Evolutionary conservation across 2,888 invertebrate genomes (phyloP).

Genomic region (Andrena haemorrhoa): DNA sequence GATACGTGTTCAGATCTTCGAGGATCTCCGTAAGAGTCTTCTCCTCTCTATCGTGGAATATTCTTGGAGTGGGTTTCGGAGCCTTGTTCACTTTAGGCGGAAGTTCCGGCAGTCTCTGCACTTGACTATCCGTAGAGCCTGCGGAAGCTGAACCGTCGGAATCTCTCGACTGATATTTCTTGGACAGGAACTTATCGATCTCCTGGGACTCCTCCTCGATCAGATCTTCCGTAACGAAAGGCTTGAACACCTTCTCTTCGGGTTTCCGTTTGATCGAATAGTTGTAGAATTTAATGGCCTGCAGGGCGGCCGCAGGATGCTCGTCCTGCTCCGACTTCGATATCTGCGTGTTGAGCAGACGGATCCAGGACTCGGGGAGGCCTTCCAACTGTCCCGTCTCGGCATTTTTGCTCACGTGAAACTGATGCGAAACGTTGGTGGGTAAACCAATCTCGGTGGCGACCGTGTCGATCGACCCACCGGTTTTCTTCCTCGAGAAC

Average conservation of each 20-base stretch:
- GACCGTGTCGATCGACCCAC: slow-evolving; percentile 82
- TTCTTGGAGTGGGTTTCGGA: slow-evolving; percentile 80
- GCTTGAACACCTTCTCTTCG: slow-evolving; percentile 89
- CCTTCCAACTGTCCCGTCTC: slow-evolving; percentile 94
- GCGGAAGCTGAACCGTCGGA: slow-evolving; percentile 78
- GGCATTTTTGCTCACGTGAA: slow-evolving; percentile 94
- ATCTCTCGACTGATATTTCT: slow-evolving; percentile 85
- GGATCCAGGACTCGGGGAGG: slow-evolving; percentile 93
- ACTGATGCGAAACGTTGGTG: slow-evolving; percentile 93
- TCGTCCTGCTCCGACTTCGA: slow-evolving; percentile 94
- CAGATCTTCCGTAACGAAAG: slow-evolving; percentile 92
- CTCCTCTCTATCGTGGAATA: slow-evolving; percentile 72
- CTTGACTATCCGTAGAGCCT: slow-evolving; percentile 76
- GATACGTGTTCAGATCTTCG: slow-evolving; percentile 76
- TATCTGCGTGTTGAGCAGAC: slow-evolving; percentile 92
- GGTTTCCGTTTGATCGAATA: slow-evolving; percentile 93
- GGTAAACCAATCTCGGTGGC: slow-evolving; percentile 92
- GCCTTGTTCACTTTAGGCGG: slow-evolving; percentile 79
- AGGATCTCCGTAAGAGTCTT: slow-evolving; percentile 80
- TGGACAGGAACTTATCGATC: slow-evolving; percentile 91
- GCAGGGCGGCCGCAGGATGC: slow-evolving; percentile 95
- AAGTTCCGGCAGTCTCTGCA: slow-evolving; percentile 77
- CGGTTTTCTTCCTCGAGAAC: slow-evolving; percentile 81
- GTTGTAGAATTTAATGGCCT: slow-evolving; percentile 96
- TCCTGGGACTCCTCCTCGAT: slow-evolving; percentile 94